phyloP scores from a whole-genome alignment of 2,888 invertebrate genomes.

The Argyresthia albistria region DNA sequence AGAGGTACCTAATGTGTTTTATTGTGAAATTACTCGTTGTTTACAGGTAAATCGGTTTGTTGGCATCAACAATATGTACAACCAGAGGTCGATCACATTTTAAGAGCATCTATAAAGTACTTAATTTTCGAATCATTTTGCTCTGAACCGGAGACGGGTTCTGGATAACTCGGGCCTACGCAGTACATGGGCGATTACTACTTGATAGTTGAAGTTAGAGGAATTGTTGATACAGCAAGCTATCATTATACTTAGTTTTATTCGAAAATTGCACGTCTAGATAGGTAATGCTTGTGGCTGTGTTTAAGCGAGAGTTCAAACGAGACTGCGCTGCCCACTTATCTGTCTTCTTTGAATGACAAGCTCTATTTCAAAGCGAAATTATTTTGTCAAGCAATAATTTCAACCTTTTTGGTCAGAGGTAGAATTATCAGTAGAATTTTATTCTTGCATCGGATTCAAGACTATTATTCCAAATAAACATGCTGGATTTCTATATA shows the following conservation, averaged over 20 bases:
- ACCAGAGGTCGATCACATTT: too few relatives aligned
- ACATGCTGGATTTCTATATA: too few relatives aligned
- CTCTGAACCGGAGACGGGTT: too few relatives aligned
- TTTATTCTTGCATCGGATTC: too few relatives aligned
- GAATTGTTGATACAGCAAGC: conserved; percentile 38
- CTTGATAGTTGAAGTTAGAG: conserved; percentile 34
- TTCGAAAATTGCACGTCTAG: conserved; percentile 47
- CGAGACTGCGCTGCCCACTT: conserved; percentile 18
- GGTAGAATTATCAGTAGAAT: too few relatives aligned
- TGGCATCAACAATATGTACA: too few relatives aligned
- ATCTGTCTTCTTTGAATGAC: conserved; percentile 34
- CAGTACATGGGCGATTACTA: conserved; percentile 23
- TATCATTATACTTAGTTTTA: conserved; percentile 54
- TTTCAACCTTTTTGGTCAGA: too few relatives aligned
- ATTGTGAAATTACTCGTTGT: conserved; percentile 2
- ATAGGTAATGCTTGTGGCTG: conserved; percentile 20
- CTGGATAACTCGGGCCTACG: too few relatives aligned
- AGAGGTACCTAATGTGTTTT: conserved; percentile 1
- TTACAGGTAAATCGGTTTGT: too few relatives aligned
- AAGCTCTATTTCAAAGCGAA: conserved; percentile 36
- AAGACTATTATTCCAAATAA: too few relatives aligned
- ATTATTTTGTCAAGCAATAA: conserved; percentile 35
- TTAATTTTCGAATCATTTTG: too few relatives aligned
- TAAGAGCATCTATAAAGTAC: too few relatives aligned
- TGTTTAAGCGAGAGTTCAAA: conserved; percentile 34